Evolutionary conservation across 2,888 invertebrate genomes (phyloP).

Genomic region (Megalurothrips usitatus): DNA sequence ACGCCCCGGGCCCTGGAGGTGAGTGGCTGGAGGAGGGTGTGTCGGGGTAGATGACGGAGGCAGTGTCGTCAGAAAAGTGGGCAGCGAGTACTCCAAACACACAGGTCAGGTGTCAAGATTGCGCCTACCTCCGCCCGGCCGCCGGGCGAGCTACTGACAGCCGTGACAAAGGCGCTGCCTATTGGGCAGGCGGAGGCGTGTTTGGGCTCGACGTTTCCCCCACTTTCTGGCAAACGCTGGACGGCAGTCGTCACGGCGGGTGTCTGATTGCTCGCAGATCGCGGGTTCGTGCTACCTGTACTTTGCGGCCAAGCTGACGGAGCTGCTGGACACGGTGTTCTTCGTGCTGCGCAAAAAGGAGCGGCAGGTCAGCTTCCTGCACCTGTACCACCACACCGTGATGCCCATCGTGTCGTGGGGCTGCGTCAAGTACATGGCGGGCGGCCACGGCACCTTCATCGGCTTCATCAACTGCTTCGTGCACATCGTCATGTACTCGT

Average conservation of each 20-base stretch:
- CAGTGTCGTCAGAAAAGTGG: too few species aligned
- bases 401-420: slow-evolving; percentile 44
- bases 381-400: slow-evolving; percentile 51
- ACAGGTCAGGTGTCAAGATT: too few species aligned
- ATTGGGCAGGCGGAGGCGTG: too few species aligned
- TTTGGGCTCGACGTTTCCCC: too few species aligned
- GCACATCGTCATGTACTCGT: slow-evolving; percentile 43
- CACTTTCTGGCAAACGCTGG: not conserved
- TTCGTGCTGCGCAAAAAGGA: slow-evolving; percentile 52
- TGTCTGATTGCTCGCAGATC: slow-evolving; percentile 36
- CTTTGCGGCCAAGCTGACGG: slow-evolving; percentile 53
- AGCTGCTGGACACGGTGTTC: slow-evolving; percentile 53
- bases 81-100: too few species aligned
- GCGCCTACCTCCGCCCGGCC: too few species aligned
- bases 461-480: slow-evolving; percentile 47
- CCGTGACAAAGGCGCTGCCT: too few species aligned
- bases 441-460: slow-evolving; percentile 43
- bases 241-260: not conserved
- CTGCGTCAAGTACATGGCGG: slow-evolving; percentile 51
- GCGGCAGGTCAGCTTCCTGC: slow-evolving; percentile 51
- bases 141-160: too few species aligned
- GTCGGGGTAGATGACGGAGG: not conserved
- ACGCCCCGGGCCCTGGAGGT: slow-evolving; percentile 39
- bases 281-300: slow-evolving; percentile 51
- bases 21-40: not conserved